Base-by-base conservation (phyloP, 2,113 vertebrate species). In the Melierax canorus region DNA sequence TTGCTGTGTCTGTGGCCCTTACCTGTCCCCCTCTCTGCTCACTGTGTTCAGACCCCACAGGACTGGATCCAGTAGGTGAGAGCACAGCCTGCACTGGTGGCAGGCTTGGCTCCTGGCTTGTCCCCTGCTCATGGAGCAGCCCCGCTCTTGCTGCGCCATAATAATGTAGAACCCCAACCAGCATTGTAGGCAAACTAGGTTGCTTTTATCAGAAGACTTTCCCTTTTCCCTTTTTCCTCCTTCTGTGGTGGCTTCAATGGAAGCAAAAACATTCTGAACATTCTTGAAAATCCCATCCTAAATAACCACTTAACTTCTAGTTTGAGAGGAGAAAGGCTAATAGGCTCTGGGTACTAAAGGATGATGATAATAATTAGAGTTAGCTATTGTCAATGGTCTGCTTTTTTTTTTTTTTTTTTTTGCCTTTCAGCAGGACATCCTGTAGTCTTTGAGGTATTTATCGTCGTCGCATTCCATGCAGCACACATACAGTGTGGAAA, bases 401-500 rank as follows among this genome's bases (percentile, higher is more conserved):
- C 4, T 8, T 17, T 53, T 51, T 51, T 53, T 51, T 50, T 51
- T 21, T 45, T 46, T 27, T 43, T 43, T 67, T 66, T 62, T 64
- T 77, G 30, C 11, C 30, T 86, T 92, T 82, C 43, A 59, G 46
- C 41, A 17, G 34, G 32, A 53, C 17, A 46, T 50, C 26, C 13
- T 46, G 15, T 59, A 73, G 48, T 63, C 67, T 88, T 76, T 48
- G 30, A 73, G 39, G 14, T 43, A 72, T 73, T 89, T 80, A 53
- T 29, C 56, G 8, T 38, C n/a, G 10, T 66, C 30, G 8, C n/a
- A 27, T 45, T 46, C 39, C 32, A 29, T 50, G 36, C 22, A 48
- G 29, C 0, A 0, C 16, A 43, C n/a, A 20, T 16, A 20, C 7
- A 62, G 12, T 16, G 14, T 32, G 9, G 48, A 56, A 87, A 86